These are phyloP conservation scores for Philonicus albiceps DNA, from an alignment of 2,888 invertebrate species.

Conservation along the genomic window DNA sequence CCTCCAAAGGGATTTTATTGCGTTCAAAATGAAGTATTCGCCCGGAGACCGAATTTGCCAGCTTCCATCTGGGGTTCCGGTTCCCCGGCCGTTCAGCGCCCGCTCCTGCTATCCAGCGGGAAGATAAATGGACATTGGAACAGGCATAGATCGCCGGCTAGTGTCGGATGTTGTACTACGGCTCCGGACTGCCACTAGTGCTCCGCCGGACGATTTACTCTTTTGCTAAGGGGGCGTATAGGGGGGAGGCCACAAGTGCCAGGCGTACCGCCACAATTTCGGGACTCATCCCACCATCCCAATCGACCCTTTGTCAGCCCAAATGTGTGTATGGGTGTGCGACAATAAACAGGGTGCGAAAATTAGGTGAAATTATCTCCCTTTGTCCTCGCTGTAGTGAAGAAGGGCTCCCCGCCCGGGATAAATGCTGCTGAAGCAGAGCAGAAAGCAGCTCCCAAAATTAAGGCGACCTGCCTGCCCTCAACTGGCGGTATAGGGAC, in stretches of 20 bases:
- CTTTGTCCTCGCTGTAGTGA: constrained; percentile 48
- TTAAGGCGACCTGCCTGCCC: background rate
- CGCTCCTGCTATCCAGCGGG: background rate
- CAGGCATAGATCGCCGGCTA: constrained; percentile 38
- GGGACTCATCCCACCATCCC: background rate
- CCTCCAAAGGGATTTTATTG: constrained; percentile 63
- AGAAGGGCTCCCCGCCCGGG: background rate
- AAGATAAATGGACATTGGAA: constrained; percentile 42
- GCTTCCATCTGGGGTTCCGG: constrained; percentile 42
- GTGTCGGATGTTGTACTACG: constrained; percentile 20
- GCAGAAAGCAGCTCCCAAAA: background rate
- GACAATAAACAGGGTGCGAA: constrained; percentile 47
- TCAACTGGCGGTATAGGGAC: background rate
- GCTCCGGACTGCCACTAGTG: constrained; percentile 2
- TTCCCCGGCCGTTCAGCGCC: background rate
- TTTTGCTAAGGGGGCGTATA: background rate
- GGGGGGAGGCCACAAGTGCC: constrained; percentile 43
- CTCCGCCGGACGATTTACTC: constrained; percentile 32
- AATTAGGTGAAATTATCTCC: constrained; percentile 53
- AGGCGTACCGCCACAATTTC: constrained; percentile 37
- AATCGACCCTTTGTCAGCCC: constrained; percentile 36
- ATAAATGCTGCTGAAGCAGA: background rate
- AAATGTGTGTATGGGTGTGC: constrained; percentile 1
- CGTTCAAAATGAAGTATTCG: constrained; percentile 49
- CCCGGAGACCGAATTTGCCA: constrained; percentile 44